phyloP scores from a whole-genome alignment of 1,140 invertebrate species.

The Euwallacea similis region DNA sequence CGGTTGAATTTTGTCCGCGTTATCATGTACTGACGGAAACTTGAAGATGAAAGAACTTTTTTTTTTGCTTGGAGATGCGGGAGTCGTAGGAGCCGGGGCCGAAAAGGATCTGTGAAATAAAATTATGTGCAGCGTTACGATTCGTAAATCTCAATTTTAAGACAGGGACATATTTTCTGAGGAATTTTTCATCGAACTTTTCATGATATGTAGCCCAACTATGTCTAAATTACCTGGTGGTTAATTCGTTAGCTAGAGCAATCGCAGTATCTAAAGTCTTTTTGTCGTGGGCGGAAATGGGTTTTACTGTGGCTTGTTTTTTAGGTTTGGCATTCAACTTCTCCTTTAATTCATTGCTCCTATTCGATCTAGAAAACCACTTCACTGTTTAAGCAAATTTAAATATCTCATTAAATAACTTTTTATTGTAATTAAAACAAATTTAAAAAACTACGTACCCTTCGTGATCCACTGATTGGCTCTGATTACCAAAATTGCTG shows the following conservation, averaged over 20 bases:
- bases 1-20: constrained; percentile 59
- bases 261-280: constrained; percentile 93
- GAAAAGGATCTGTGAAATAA: constrained; percentile 68
- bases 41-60: constrained; percentile 91
- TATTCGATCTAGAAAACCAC: constrained; percentile 59
- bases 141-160: too few relatives aligned
- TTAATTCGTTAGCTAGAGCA: constrained; percentile 90
- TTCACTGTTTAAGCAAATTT: too few relatives aligned
- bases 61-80: constrained; percentile 76
- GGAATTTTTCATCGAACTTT: not conserved
- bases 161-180: too few relatives aligned
- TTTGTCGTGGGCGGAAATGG: constrained; percentile 91
- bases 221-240: constrained; percentile 58
- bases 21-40: constrained; percentile 62
- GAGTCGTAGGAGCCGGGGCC: constrained; percentile 71
- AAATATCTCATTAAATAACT: too few relatives aligned
- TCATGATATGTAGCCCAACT: not conserved
- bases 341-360: constrained; percentile 74
- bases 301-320: constrained; percentile 85
- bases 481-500: constrained; percentile 55
- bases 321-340: constrained; percentile 62
- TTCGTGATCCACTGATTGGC: constrained; percentile 54
- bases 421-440: not conserved
- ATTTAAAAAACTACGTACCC: constrained; percentile 46
- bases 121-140: not conserved